Percentiles rank a stretch among this genome's conserved stretches.
These are phyloP conservation scores for Platycercus adscitus DNA, from an alignment of 2,113 vertebrate genomes.

Conservation along the genomic window DNA sequence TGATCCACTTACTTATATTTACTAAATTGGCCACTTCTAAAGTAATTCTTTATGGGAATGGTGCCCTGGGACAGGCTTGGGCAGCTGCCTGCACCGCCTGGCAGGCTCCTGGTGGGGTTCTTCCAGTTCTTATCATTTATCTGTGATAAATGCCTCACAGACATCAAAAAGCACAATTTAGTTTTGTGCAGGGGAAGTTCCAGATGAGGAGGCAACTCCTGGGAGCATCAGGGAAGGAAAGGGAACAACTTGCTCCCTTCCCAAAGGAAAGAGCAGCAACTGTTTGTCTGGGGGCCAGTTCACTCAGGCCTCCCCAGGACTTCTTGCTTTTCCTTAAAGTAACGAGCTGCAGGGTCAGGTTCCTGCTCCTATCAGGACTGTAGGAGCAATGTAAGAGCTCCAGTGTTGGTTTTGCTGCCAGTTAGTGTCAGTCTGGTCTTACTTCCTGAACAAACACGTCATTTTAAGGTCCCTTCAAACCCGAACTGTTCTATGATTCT, in stretches of 20 bases:
- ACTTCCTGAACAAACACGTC: accelerated
- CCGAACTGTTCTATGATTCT: neutral
- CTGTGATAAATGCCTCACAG: neutral
- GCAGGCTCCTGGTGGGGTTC: neutral
- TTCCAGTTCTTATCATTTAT: neutral
- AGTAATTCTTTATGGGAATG: neutral
- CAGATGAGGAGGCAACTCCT: neutral
- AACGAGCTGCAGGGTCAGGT: neutral
- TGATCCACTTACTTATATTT: neutral
- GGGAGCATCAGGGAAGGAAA: neutral
- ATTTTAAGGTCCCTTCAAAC: neutral
- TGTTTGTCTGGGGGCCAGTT: neutral
- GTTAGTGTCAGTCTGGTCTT: neutral
- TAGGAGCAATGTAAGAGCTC: neutral
- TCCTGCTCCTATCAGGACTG: neutral
- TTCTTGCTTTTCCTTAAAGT: neutral
- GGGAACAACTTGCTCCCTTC: neutral
- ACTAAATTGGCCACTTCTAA: neutral
- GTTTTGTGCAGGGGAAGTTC: neutral
- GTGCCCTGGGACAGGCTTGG: neutral
- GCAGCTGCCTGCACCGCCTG: neutral
- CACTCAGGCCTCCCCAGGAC: neutral
- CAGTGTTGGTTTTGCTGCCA: neutral
- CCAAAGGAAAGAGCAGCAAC: neutral
- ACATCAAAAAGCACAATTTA: neutral